A percentile compares a stretch with the other conserved stretches of the same genome.
Conservation (phyloP, 2,888 invertebrate species). For the Hipparchia semele region DNA sequence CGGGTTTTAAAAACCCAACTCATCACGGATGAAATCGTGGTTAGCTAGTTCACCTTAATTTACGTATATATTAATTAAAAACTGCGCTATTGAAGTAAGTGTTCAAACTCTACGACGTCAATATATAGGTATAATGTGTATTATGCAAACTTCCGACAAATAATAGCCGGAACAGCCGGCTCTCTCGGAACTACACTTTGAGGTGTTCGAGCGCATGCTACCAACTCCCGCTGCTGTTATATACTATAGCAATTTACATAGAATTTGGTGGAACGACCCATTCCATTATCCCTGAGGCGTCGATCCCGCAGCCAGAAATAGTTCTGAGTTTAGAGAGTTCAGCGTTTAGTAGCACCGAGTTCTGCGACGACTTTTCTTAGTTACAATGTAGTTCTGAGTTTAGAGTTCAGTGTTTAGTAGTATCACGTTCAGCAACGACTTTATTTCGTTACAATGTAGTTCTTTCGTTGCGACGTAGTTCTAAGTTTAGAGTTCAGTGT, state of each 20-base stretch:
- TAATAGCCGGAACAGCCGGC: slow-evolving; percentile 16
- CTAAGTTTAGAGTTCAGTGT: too few relatives aligned
- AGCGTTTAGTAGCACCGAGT: neutral
- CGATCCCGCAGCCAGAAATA: neutral
- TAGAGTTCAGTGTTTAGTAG: too few relatives aligned
- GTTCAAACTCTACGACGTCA: neutral
- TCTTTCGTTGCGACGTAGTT: too few relatives aligned
- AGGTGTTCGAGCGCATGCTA: slow-evolving; percentile 14
- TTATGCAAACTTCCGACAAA: slow-evolving; percentile 8
- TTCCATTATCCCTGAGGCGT: neutral
- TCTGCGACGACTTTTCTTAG: too few relatives aligned
- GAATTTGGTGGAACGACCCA: neutral
- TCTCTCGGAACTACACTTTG: slow-evolving; percentile 12
- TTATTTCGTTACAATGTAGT: too few relatives aligned
- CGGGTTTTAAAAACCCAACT: too few relatives aligned
- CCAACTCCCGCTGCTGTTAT: neutral
- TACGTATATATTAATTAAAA: too few relatives aligned
- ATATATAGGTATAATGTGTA: neutral
- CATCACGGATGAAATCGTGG: too few relatives aligned
- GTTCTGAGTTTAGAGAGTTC: neutral
- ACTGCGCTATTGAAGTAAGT: neutral
- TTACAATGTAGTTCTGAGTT: too few relatives aligned
- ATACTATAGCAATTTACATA: neutral
- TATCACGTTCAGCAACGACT: too few relatives aligned
- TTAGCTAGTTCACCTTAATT: too few relatives aligned